phyloP scores from a whole-genome alignment of 2,113 vertebrate genomes.

The Carollia perspicillata region DNA sequence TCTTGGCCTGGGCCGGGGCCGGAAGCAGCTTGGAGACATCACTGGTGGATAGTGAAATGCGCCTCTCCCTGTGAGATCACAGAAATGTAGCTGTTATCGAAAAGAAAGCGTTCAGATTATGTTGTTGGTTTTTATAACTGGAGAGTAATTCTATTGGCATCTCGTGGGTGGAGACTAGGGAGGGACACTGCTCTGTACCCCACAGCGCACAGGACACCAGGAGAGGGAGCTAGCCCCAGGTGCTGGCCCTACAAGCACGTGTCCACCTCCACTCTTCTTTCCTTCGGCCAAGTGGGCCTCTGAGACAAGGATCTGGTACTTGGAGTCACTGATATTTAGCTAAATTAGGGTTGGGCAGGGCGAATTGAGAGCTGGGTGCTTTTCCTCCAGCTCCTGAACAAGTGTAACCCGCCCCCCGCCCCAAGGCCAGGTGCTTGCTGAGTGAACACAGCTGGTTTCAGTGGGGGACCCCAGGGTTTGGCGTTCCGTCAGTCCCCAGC shows the following conservation, averaged over 20 bases:
- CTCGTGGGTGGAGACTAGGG: neutral
- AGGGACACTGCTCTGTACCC: neutral
- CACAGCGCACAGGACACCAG: accelerated
- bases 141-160: neutral
- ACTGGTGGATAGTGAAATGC: slow-evolving; percentile 72
- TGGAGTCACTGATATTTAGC: accelerated
- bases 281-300: neutral
- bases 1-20: slow-evolving; percentile 49
- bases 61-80: slow-evolving; percentile 74
- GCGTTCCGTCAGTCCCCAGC: neutral
- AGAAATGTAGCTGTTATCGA: slow-evolving; percentile 17
- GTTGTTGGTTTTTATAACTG: neutral
- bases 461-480: neutral
- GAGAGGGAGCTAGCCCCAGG: neutral
- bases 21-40: slow-evolving; percentile 71
- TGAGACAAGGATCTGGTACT: neutral
- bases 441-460: neutral
- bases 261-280: neutral
- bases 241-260: neutral
- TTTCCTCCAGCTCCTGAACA: neutral
- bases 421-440: neutral
- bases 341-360: neutral
- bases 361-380: neutral
- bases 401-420: neutral
- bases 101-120: neutral